These are phyloP conservation scores for Apteryx mantelli DNA, from an alignment of 2,113 vertebrate genomes.

Conservation along the genomic window DNA sequence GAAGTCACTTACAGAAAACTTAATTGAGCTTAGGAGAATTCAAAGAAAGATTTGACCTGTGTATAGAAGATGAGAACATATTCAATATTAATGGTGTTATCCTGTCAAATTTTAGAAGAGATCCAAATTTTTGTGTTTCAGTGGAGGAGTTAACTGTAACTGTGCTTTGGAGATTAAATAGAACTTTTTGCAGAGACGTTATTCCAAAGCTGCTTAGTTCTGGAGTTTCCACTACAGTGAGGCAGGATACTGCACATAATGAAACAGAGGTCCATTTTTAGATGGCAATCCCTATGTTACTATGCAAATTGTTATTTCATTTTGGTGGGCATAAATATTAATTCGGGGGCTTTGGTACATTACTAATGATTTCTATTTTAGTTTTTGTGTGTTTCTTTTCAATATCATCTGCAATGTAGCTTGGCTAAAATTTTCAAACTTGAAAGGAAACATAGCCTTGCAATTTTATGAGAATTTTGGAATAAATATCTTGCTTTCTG, in stretches of 20 bases:
- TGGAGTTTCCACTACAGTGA: not conserved
- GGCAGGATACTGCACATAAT: not conserved
- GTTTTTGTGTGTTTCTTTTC: not conserved
- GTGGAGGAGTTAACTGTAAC: not conserved
- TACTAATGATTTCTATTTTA: not conserved
- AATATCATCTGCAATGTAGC: not conserved
- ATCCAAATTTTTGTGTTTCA: not conserved
- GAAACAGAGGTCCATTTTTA: not conserved
- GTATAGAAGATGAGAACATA: fast-evolving
- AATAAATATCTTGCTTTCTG: constrained; percentile 33
- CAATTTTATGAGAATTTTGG: constrained; percentile 42
- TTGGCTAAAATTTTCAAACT: constrained; percentile 16
- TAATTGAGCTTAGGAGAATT: not conserved
- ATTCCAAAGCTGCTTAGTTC: not conserved
- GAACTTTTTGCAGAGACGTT: not conserved
- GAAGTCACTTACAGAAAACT: not conserved
- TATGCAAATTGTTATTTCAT: not conserved
- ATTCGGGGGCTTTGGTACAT: not conserved
- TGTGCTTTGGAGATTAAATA: not conserved
- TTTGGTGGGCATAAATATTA: not conserved
- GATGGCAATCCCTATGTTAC: not conserved
- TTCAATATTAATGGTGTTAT: not conserved
- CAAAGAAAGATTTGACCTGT: not conserved
- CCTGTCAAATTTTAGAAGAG: not conserved
- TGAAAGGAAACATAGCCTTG: not conserved